These are phyloP conservation scores for Tachuris rubrigastra DNA, from an alignment of 2,113 vertebrate species.

Conservation along the genomic window DNA sequence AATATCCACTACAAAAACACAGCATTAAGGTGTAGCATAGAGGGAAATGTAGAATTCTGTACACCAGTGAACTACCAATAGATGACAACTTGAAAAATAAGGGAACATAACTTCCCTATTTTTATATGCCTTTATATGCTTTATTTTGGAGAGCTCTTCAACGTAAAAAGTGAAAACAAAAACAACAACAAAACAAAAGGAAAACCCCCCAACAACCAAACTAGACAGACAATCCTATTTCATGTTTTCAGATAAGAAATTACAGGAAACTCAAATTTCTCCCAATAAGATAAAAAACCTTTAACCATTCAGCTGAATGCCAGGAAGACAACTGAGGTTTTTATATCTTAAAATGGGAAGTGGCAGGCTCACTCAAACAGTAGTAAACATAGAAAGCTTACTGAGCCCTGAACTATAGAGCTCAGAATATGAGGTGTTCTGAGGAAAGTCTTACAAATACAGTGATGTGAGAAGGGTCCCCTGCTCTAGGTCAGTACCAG, in stretches of 20 bases:
- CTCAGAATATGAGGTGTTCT: background rate
- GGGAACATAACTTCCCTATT: background rate
- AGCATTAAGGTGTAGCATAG: background rate
- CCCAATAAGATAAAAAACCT: background rate
- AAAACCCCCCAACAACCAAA: background rate
- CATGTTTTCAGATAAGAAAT: background rate
- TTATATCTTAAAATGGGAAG: background rate
- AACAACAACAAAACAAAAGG: background rate
- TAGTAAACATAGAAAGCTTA: background rate
- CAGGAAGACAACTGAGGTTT: background rate
- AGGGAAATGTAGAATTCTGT: background rate
- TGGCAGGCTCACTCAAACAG: background rate
- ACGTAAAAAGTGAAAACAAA: background rate
- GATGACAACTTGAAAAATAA: background rate
- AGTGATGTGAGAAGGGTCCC: background rate
- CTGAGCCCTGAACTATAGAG: background rate
- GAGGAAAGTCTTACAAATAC: background rate
- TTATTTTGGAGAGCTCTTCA: background rate
- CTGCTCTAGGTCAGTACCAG: background rate
- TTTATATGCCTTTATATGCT: background rate
- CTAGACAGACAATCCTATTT: background rate
- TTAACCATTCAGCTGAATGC: background rate
- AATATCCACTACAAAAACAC: background rate
- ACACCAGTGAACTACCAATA: background rate
- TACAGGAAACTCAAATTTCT: background rate